Evolutionary conservation across 1,140 invertebrate genomes (phyloP), one percentile per base, ranked within the genome.

Genomic region (Amyelois transitella): DNA sequence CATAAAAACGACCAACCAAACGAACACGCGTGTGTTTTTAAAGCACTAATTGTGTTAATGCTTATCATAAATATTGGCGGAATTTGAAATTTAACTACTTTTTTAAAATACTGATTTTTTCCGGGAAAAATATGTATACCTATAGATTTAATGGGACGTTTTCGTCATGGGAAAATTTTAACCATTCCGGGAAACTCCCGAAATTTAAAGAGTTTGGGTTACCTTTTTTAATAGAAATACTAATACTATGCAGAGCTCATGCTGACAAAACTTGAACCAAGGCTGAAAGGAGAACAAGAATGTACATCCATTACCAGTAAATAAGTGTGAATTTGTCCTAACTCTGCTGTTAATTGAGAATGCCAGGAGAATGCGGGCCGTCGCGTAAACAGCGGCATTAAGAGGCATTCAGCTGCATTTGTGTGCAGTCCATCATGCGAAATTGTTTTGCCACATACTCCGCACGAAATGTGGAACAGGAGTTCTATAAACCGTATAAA

Each of bases 311-410:
- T 32, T 6, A 32, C 25, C 25, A 28, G 1, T 28, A 6, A 12
- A 8, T 38, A 1, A 12, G 6, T 38, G n/a, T 38, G 32, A n/a
- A n/a, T 14, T 38, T 6, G n/a, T 14, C 32, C 12, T 38, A 38
- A 38, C 32, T 2, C 56, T 44, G 22, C 55, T 18, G 47, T 57
- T 65, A 65, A 65, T 60, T 64, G 58, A 51, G 32, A 38, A 38
- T 28, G 25, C 25, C 7, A 10, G 25, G 48, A 18, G 48, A n/a
- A 8, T 17, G 51, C 32, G 20, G 32, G 7, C 18, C 19, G 32
- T 43, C 28, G 51, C 32, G 38, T 43, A 43, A 52, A 43, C 38
- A 22, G 14, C 32, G 32, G 12, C 21, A 52, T 52, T 52, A 52
- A 14, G 32, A 14, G 7, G 32, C 32, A 38, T 38, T 14, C n/a